Evolutionary conservation across 2,888 invertebrate genomes (phyloP).

Genomic region (Lepetodrilus schrolli): DNA sequence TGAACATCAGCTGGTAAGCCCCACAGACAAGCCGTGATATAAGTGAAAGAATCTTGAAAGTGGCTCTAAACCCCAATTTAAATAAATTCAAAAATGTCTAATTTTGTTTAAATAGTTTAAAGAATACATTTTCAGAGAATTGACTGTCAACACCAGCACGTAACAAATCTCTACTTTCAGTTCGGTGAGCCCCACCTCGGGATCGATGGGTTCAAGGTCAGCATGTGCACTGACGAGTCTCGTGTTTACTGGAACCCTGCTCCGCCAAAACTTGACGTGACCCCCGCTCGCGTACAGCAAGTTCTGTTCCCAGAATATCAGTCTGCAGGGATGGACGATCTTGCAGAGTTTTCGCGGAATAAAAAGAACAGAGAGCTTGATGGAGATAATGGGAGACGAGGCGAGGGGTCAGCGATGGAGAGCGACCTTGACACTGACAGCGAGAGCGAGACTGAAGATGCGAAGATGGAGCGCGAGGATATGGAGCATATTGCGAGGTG

Average conservation of each 20-base stretch:
- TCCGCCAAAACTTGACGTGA: constrained; percentile 72
- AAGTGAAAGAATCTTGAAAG: too few relatives aligned
- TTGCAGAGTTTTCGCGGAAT: too few relatives aligned
- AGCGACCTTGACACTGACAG: constrained; percentile 48
- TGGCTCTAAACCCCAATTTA: too few relatives aligned
- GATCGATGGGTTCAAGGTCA: constrained; percentile 58
- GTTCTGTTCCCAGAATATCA: constrained; percentile 68
- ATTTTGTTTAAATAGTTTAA: neutral
- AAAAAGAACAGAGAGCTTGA: too few relatives aligned
- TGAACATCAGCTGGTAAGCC: too few relatives aligned
- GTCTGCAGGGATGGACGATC: constrained; percentile 47
- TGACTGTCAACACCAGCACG: neutral
- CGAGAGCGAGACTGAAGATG: constrained; percentile 49
- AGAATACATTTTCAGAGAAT: neutral
- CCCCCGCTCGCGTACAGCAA: constrained; percentile 67
- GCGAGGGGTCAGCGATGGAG: constrained; percentile 27
- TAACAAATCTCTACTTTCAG: too few relatives aligned
- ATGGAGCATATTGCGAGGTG: constrained; percentile 42
- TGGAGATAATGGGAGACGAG: too few relatives aligned
- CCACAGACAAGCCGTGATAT: too few relatives aligned
- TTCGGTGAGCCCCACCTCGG: constrained; percentile 49
- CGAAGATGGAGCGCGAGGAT: constrained; percentile 38
- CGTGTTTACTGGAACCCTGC: constrained; percentile 74
- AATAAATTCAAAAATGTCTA: too few relatives aligned
- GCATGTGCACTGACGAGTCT: constrained; percentile 63